Evolutionary conservation across 2,113 vertebrate species (phyloP).

Genomic region (Phyllopteryx taeniolatus): DNA sequence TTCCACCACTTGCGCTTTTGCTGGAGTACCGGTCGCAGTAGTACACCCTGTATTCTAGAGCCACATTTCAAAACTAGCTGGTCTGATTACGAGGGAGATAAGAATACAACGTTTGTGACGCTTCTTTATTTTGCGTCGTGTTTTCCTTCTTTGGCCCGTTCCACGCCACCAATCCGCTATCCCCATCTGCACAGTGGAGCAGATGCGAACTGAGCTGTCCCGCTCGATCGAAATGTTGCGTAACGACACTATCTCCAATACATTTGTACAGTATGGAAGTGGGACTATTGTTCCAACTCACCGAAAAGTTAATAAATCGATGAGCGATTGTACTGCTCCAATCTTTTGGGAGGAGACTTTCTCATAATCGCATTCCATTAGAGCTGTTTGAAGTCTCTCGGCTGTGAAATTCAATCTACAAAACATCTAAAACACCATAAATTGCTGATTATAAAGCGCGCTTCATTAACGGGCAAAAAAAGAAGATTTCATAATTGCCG

Average conservation of each 20-base stretch:
- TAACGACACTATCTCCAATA: background rate
- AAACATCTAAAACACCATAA: conserved; percentile 69
- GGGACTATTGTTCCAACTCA: background rate
- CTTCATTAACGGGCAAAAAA: conserved; percentile 75
- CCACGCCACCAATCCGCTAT: no score
- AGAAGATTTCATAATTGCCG: conserved; percentile 75
- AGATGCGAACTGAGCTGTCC: no score
- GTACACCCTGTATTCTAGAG: no score
- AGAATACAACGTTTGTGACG: no score
- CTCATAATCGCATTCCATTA: conserved; percentile 60
- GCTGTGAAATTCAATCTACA: conserved; percentile 69
- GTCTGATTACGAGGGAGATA: no score
- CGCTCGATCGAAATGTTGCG: no score
- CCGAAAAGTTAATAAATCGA: background rate
- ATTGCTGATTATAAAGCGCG: conserved; percentile 71
- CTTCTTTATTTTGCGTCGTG: no score
- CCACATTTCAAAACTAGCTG: no score
- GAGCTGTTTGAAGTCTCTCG: conserved; percentile 60
- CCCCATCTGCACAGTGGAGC: no score
- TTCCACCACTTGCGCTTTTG: background rate
- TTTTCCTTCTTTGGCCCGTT: no score
- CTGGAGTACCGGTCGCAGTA: no score
- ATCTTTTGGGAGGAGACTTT: conserved; percentile 14
- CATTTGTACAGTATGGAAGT: background rate
- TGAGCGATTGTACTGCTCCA: no score